Evolutionary conservation across 2,113 vertebrate species (phyloP).

Genomic region (Centropus bengalensis): DNA sequence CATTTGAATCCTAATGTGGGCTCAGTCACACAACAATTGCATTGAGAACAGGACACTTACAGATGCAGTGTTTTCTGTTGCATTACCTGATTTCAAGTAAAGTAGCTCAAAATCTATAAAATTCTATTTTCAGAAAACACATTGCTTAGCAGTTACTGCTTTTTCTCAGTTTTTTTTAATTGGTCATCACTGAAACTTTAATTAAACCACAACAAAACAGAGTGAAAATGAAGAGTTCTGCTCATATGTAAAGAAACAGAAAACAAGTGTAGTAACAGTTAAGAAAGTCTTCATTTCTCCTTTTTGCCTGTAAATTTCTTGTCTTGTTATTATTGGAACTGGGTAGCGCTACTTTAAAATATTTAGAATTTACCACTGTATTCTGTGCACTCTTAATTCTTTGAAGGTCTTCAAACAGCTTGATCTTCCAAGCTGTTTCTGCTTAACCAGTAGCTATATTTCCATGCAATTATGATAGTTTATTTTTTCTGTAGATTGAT

Average conservation of each 20-base stretch:
- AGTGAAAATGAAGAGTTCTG: neutral
- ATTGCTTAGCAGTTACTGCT: neutral
- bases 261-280: neutral
- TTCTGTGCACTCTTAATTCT: neutral
- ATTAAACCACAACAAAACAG: neutral
- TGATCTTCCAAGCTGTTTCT: neutral
- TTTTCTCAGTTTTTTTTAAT: neutral
- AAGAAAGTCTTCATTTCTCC: neutral
- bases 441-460: neutral
- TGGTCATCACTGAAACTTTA: neutral
- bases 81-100: neutral
- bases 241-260: neutral
- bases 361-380: neutral
- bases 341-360: neutral
- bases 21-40: neutral
- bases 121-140: neutral
- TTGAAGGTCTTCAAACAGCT: no score
- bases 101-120: neutral
- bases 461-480: neutral
- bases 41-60: rapidly evolving
- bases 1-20: neutral
- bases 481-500: no score
- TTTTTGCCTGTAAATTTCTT: neutral
- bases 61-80: neutral
- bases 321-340: neutral